A percentile compares a stretch with the other conserved stretches of the same genome.
These are phyloP conservation scores for Oostethus manadensis DNA, from an alignment of 2,113 vertebrate genomes.

Conservation along the genomic window DNA sequence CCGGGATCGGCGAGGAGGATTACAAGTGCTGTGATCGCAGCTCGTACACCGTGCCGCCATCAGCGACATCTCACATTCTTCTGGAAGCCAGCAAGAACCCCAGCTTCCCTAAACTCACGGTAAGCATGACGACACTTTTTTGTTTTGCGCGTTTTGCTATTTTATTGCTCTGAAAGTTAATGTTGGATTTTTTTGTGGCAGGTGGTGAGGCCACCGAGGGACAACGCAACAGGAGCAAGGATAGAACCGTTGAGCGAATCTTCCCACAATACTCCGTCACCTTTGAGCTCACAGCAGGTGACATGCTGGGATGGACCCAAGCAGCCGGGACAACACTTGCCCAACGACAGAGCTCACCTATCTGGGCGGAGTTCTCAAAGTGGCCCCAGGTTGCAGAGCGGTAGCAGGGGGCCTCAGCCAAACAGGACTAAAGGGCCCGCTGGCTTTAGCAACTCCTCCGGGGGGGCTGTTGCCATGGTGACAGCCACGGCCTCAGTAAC, in stretches of 20 bases:
- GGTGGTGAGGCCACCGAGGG: constrained; percentile 82
- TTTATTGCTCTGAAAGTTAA: constrained; percentile 14
- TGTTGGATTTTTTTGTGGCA: constrained; percentile 32
- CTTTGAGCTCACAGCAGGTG: constrained; percentile 55
- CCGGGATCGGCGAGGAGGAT: constrained; percentile 71
- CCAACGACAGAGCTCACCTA: constrained; percentile 63
- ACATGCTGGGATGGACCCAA: constrained; percentile 67
- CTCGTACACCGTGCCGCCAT: constrained; percentile 59
- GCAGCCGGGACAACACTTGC: constrained; percentile 48
- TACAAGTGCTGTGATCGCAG: constrained; percentile 67
- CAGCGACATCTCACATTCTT: constrained; percentile 72
- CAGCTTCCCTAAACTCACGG: constrained; percentile 78
- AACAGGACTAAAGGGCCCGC: constrained; percentile 75
- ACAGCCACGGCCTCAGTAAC: constrained; percentile 91
- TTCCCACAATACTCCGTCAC: constrained; percentile 56
- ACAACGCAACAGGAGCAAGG: constrained; percentile 46
- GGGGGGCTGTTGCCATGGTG: constrained; percentile 72
- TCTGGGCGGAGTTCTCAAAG: constrained; percentile 64
- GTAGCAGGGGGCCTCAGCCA: constrained; percentile 65
- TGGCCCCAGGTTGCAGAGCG: constrained; percentile 54
- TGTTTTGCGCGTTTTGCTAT: not conserved
- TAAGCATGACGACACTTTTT: constrained; percentile 41
- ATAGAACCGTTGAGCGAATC: constrained; percentile 63
- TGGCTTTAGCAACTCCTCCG: constrained; percentile 52
- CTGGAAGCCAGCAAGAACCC: constrained; percentile 82